phyloP scores from a whole-genome alignment of 2,888 invertebrate species.

The Calameuta idolon region DNA sequence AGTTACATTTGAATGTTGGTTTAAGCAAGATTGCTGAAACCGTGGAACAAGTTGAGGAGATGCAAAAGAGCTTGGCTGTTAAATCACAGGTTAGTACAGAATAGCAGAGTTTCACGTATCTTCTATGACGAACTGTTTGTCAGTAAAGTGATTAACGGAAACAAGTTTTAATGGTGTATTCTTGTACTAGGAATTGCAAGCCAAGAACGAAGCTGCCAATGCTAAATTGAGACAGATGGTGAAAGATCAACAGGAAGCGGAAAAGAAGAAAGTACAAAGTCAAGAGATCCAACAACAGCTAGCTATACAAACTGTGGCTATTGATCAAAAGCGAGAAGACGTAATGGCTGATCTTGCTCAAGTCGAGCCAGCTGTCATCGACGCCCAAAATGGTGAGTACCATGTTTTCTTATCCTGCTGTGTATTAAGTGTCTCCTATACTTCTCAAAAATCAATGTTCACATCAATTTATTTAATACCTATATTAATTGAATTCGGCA shows the following conservation, averaged over 20 bases:
- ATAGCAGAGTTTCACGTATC: conserved; percentile 10
- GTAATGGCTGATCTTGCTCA: conserved; percentile 97
- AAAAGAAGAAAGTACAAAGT: conserved; percentile 97
- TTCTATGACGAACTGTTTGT: conserved; percentile 12
- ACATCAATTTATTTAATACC: neutral
- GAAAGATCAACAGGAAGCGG: conserved; percentile 98
- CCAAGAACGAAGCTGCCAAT: conserved; percentile 98
- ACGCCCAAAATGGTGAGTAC: conserved; percentile 92
- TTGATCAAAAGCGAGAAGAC: conserved; percentile 91
- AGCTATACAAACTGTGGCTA: conserved; percentile 91
- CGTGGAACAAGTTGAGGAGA: conserved; percentile 98
- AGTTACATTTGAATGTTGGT: conserved; percentile 98
- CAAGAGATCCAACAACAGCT: conserved; percentile 91
- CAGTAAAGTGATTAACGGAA: neutral
- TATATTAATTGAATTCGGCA: no score
- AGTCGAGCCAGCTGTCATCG: conserved; percentile 99
- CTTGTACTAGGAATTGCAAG: conserved; percentile 80
- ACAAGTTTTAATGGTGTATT: conserved; percentile 2
- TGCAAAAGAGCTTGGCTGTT: conserved; percentile 98
- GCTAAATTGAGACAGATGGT: conserved; percentile 99
- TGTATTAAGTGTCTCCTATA: neutral
- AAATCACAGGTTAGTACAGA: conserved; percentile 81
- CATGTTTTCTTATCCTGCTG: neutral
- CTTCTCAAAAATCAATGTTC: neutral
- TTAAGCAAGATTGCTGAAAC: conserved; percentile 99